phyloP scores from a whole-genome alignment of 2,797 vertebrate species.

The Rousettus madagascariensis region DNA sequence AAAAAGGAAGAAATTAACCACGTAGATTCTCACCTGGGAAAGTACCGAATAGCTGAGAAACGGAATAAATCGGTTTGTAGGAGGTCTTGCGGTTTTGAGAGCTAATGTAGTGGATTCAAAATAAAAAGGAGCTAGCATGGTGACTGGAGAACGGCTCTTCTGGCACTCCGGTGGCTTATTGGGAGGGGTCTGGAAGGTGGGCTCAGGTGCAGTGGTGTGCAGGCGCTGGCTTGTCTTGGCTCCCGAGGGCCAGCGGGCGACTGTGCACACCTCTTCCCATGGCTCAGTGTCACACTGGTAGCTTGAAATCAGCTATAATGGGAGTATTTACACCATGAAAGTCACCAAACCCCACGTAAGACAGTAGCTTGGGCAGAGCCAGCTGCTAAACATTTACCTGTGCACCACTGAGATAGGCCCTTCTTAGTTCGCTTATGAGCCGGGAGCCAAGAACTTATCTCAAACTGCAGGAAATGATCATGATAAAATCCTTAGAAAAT shows the following conservation, averaged over 20 bases:
- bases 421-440: background rate
- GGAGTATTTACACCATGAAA: background rate
- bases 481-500: background rate
- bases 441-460: background rate
- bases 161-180: rapidly evolving
- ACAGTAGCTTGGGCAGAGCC: rapidly evolving
- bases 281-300: background rate
- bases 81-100: background rate
- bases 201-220: rapidly evolving
- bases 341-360: rapidly evolving
- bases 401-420: background rate
- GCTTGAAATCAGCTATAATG: no score
- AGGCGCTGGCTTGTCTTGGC: background rate
- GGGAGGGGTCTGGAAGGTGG: rapidly evolving
- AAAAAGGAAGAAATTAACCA: background rate
- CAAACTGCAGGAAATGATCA: background rate
- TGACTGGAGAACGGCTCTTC: background rate
- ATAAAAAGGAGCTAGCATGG: background rate
- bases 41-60: background rate
- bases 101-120: background rate
- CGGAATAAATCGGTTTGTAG: background rate
- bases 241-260: rapidly evolving
- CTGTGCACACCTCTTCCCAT: rapidly evolving
- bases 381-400: background rate
- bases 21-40: background rate